A percentile compares a stretch with the other conserved stretches of the same genome.
These are phyloP conservation scores for Kuschelorhynchus macadamiae DNA, from an alignment of 2,888 invertebrate genomes.

Conservation along the genomic window DNA sequence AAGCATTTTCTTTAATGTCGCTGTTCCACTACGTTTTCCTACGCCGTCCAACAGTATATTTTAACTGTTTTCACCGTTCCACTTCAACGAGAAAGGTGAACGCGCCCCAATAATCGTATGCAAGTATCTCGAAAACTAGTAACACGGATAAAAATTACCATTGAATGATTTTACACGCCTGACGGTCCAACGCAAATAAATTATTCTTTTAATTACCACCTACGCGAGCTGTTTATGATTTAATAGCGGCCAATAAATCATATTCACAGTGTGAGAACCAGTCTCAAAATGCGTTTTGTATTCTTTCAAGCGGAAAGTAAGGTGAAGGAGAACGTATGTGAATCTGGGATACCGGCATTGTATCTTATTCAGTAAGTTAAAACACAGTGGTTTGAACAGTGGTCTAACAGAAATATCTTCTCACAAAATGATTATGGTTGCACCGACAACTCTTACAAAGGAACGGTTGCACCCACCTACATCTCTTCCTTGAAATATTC, in stretches of 20 bases:
- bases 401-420: too few species aligned
- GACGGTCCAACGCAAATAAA: conserved; percentile 9
- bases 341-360: neutral
- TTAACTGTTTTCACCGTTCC: conserved; percentile 33
- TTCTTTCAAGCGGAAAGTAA: neutral
- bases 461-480: too few species aligned
- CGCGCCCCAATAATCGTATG: conserved; percentile 22
- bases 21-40: too few species aligned
- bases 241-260: conserved; percentile 8
- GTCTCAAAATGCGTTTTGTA: too few species aligned
- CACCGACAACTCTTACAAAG: too few species aligned
- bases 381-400: too few species aligned
- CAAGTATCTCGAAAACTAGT: conserved; percentile 32
- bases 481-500: too few species aligned
- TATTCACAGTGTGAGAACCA: neutral
- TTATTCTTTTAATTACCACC: conserved; percentile 24
- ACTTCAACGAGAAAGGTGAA: conserved; percentile 42
- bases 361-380: too few species aligned
- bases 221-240: neutral
- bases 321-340: neutral
- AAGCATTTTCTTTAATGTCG: too few species aligned
- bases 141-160: conserved; percentile 18
- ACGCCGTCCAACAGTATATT: neutral
- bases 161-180: conserved; percentile 27
- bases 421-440: too few species aligned